These are phyloP conservation scores for Melinaea marsaeus DNA, from an alignment of 2,888 invertebrate genomes.

Conservation along the genomic window DNA sequence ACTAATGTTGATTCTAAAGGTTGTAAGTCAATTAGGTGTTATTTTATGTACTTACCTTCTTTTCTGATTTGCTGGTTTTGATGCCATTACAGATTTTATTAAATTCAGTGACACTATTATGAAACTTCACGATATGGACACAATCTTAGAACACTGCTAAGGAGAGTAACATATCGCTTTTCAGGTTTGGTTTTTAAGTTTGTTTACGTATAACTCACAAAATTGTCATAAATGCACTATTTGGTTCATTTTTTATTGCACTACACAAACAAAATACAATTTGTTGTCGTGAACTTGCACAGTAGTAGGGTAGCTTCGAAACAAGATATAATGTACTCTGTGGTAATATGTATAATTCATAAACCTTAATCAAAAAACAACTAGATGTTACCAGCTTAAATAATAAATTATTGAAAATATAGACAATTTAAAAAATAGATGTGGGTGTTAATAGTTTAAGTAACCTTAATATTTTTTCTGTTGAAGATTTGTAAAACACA, in stretches of 20 bases:
- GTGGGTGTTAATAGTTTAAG: no score
- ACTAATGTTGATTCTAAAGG: background rate
- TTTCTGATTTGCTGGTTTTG: constrained; percentile 81
- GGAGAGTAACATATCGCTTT: constrained; percentile 76
- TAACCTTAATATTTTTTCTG: no score
- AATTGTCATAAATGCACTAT: constrained; percentile 61
- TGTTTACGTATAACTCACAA: constrained; percentile 50
- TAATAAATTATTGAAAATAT: no score
- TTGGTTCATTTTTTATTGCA: constrained; percentile 70
- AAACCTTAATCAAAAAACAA: no score
- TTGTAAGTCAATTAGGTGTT: background rate
- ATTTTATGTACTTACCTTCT: constrained; percentile 76
- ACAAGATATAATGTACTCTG: background rate
- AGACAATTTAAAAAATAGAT: no score
- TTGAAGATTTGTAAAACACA: no score
- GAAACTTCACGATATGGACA: constrained; percentile 71
- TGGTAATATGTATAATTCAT: no score
- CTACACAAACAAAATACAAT: constrained; percentile 65
- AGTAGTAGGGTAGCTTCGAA: constrained; percentile 37
- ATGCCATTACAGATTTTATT: constrained; percentile 67
- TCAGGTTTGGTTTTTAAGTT: constrained; percentile 50
- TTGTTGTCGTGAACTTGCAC: constrained; percentile 70
- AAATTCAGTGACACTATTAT: constrained; percentile 51
- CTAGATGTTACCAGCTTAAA: no score
- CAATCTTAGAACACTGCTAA: constrained; percentile 79